Evolutionary conservation across 2,888 invertebrate species (phyloP), one percentile per base, ranked within the genome.

Genomic region (Mesorhabditis sp.): DNA sequence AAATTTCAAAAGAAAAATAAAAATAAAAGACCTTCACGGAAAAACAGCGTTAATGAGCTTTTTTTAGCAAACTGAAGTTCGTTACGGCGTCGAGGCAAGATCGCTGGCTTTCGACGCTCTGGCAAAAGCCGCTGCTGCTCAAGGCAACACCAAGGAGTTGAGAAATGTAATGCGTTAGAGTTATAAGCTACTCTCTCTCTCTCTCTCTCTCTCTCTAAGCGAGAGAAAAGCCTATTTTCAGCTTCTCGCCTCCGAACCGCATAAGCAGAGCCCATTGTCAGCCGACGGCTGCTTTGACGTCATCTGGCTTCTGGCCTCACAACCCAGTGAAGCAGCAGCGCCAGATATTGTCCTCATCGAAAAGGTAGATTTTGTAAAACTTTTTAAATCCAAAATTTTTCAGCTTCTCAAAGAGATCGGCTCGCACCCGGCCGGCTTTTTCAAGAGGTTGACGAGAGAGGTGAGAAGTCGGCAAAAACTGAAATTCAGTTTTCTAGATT

Each of bases 231-330:
- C 28, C 28, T 44, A 63, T 43, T 43, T 68, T 4, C 71, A 74
- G 68, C 61, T 77, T 43, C 72, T 75, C 4, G 69, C 74, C 10
- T 67, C 76, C 4, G 65, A 74, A 13, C 66, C 4, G 10, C 41
- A 70, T 5, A 70, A 72, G 4, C 68, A 66, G 45, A 73, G 74
- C 62, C 50, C 72, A 41, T n/a, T 80, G 4, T 72, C 73, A 4
- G 66, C 61, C 65, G 69, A 75, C 10, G 73, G 70, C 62, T 43
- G 76, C 45, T 72, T 81, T 28, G 78, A 79, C 42, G 72, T 76
- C 7, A 76, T 81, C 45, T 81, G 77, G 77, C 68, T 73, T 15
- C 70, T 80, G 69, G 74, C 80, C 28, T 73, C 72, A 50, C 73
- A 74, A 7, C 70, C 71, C 43, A 78, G 75, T 5, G 67, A 74